Conservation (phyloP, 2,797 vertebrate species). For the Smutsia gigantea region DNA sequence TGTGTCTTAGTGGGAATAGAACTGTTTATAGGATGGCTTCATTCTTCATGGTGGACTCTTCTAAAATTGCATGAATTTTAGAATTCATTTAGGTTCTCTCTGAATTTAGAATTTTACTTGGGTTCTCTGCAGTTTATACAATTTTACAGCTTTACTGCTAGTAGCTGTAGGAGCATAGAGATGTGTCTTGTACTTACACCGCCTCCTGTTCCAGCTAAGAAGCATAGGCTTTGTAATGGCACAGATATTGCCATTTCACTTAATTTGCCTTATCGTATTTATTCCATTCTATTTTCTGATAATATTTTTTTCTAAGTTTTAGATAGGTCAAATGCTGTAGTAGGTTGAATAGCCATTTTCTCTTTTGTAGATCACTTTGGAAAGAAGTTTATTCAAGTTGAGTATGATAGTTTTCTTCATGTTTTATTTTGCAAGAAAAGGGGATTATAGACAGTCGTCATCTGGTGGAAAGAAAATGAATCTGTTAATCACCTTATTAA, state of each 20-base stretch:
- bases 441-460: neutral
- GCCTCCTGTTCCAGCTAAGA: neutral
- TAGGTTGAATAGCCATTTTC: neutral
- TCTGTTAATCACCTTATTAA: neutral
- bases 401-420: neutral
- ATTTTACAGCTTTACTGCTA: neutral
- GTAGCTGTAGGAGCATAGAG: neutral
- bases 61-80: too few relatives aligned
- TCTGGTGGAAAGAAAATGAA: constrained; percentile 4
- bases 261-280: neutral
- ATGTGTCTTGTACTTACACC: neutral
- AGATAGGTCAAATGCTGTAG: neutral
- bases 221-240: neutral
- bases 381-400: constrained; percentile 7
- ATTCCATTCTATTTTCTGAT: neutral
- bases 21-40: neutral
- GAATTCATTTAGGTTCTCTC: neutral
- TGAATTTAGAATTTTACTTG: neutral
- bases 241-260: neutral
- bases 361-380: constrained; percentile 19
- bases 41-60: neutral
- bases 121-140: neutral
- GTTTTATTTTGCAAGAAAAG: constrained; percentile 30
- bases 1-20: too few relatives aligned
- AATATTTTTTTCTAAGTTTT: neutral